phyloP scores from a whole-genome alignment of 1,140 invertebrate genomes.

The Gonioctena quinquepunctata region DNA sequence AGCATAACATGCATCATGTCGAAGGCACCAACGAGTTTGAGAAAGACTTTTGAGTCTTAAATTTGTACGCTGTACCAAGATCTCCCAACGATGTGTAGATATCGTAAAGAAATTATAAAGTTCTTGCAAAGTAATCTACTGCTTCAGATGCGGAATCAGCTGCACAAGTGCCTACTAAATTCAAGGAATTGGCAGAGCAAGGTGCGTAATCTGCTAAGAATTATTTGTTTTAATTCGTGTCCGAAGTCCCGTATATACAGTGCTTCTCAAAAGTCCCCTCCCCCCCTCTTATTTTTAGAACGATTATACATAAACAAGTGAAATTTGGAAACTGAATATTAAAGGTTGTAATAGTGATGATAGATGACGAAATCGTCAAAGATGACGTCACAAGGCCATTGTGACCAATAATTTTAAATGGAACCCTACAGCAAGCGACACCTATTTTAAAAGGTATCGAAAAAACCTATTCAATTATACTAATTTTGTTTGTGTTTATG shows the following conservation, averaged over 20 bases:
- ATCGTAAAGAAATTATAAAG: constrained; percentile 26
- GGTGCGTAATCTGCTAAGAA: background rate
- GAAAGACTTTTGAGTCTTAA: background rate
- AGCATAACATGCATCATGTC: constrained; percentile 20
- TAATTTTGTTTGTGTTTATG: too few relatives aligned
- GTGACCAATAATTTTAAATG: too few relatives aligned
- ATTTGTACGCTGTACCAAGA: constrained; percentile 52
- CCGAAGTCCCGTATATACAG: background rate
- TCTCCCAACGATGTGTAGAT: constrained; percentile 55
- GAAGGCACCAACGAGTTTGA: constrained; percentile 8
- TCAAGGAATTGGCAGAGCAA: background rate
- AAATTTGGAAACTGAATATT: too few relatives aligned
- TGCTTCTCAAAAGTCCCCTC: too few relatives aligned
- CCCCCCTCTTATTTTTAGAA: too few relatives aligned
- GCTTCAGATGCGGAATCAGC: background rate
- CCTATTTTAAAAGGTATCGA: too few relatives aligned
- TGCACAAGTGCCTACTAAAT: background rate
- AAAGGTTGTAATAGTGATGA: too few relatives aligned
- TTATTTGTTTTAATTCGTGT: background rate
- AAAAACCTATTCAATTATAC: too few relatives aligned
- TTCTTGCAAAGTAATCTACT: constrained; percentile 10
- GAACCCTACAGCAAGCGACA: too few relatives aligned
- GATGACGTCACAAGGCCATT: too few relatives aligned
- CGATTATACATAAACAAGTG: too few relatives aligned
- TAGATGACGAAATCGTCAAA: too few relatives aligned